A percentile compares a stretch with the other conserved stretches of the same genome.
Evolutionary conservation across 2,113 vertebrate species (phyloP).

Genomic region (Cyprinodon tularosa): DNA sequence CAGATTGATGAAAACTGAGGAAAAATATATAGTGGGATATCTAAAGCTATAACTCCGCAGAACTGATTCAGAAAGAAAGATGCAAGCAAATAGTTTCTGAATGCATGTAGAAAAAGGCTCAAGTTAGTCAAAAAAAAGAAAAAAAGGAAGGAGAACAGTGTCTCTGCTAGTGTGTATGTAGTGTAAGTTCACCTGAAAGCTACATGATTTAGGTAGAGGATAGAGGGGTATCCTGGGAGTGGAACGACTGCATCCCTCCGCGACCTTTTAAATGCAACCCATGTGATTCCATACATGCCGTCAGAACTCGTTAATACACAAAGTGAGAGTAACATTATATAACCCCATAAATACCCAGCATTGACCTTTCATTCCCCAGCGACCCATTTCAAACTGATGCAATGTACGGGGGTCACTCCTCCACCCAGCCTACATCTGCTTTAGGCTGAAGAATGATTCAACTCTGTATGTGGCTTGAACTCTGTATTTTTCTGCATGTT

Average conservation of each 20-base stretch:
- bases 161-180: conserved; percentile 29
- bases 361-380: conserved; percentile 3
- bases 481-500: conserved; percentile 25
- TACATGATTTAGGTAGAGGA: background rate
- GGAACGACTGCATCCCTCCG: conserved; percentile 11
- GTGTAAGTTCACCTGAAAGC: conserved; percentile 18
- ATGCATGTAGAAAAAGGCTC: background rate
- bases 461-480: conserved; percentile 18
- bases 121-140: conserved; percentile 13
- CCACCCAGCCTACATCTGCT: conserved; percentile 12
- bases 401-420: background rate
- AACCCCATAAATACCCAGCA: conserved; percentile 7
- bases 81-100: background rate
- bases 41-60: background rate
- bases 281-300: conserved; percentile 1
- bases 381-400: background rate
- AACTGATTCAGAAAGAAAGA: conserved; percentile 10
- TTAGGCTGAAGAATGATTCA: background rate
- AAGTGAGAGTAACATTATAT: background rate
- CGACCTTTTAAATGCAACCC: conserved; percentile 13
- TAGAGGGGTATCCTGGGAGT: background rate
- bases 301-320: conserved; percentile 3
- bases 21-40: conserved; percentile 49
- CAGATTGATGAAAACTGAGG: conserved; percentile 43
- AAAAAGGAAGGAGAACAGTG: conserved; percentile 14